Evolutionary conservation across 2,888 invertebrate genomes (phyloP), one percentile per base, ranked within the genome.

Genomic region (Orchesellides sinensis): DNA sequence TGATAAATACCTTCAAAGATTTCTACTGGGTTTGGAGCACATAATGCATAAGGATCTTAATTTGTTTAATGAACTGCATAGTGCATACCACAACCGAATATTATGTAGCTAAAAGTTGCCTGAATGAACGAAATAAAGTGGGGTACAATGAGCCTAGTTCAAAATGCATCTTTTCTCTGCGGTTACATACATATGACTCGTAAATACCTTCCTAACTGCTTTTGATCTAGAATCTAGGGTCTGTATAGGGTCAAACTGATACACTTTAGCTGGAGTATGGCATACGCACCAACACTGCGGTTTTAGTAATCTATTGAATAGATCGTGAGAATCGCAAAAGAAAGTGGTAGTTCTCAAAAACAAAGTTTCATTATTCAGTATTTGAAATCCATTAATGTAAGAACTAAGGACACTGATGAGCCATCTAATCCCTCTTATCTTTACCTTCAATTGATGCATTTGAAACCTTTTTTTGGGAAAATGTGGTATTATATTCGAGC

Each of bases 241-340:
- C 32, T 32, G n/a, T n/a, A n/a, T n/a, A n/a, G n/a, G n/a, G n/a
- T n/a, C n/a, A n/a, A n/a, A n/a, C n/a, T n/a, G n/a, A n/a, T n/a
- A n/a, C n/a, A n/a, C n/a, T n/a, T n/a, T n/a, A n/a, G n/a, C n/a
- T n/a, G n/a, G n/a, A n/a, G n/a, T n/a, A n/a, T n/a, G n/a, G 35
- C 35, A 35, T 12, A 35, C 35, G 17, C n/a, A 47, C n/a, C 12
- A 4, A 47, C 47, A 47, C 47, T 35, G 12, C 12, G 35, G 6
- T 35, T 35, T 5, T 35, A 29, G 29, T 74, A 74, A 74, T 74
- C 74, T 74, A n/a, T 17, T 23, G 49, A 29, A 47, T 19, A 1
- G 61, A 74, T 74, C 74, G 74, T 74, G 74, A 74, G 74, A 74
- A 74, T 63, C n/a, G 35, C n/a, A 35, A 74, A 17, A 65, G 49